Percentiles rank a stretch among this genome's conserved stretches.
These are phyloP conservation scores for Clamator glandarius DNA, from an alignment of 2,797 vertebrate genomes.

Conservation along the genomic window DNA sequence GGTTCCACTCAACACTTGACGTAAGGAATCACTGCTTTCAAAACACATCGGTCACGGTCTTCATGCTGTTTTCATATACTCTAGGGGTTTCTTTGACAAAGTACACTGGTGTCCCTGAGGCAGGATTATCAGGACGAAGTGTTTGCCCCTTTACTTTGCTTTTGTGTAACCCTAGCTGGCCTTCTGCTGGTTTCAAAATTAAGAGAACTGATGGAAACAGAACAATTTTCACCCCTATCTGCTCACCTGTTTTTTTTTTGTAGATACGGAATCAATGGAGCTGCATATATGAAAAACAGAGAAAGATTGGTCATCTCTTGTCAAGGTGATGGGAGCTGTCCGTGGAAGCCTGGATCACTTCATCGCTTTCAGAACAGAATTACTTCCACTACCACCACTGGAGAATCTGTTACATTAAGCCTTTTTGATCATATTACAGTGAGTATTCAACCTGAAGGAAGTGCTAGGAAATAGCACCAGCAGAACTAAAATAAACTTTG, in stretches of 20 bases:
- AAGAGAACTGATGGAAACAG: not conserved
- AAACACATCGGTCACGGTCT: not conserved
- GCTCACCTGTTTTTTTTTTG: not conserved
- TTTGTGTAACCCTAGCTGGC: not conserved
- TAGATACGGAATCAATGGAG: slow-evolving; percentile 92
- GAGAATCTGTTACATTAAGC: slow-evolving; percentile 81
- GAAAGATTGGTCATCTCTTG: slow-evolving; percentile 86
- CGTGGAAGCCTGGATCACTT: slow-evolving; percentile 88
- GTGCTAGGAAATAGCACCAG: not conserved
- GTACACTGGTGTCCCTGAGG: not conserved
- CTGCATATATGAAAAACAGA: slow-evolving; percentile 90
- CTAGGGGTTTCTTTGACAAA: not conserved
- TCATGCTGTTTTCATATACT: accelerated
- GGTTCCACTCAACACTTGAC: not conserved
- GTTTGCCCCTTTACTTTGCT: not conserved
- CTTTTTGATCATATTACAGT: slow-evolving; percentile 93
- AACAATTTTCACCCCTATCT: not conserved
- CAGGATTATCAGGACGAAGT: not conserved
- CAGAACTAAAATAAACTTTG: not conserved
- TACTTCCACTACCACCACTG: slow-evolving; percentile 77
- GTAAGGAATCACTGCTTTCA: not conserved
- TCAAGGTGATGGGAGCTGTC: slow-evolving; percentile 70
- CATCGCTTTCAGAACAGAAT: slow-evolving; percentile 82
- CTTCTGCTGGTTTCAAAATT: not conserved
- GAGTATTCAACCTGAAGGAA: slow-evolving; percentile 65